Evolutionary conservation across 2,797 vertebrate genomes (phyloP).

Genomic region (Betta splendens): DNA sequence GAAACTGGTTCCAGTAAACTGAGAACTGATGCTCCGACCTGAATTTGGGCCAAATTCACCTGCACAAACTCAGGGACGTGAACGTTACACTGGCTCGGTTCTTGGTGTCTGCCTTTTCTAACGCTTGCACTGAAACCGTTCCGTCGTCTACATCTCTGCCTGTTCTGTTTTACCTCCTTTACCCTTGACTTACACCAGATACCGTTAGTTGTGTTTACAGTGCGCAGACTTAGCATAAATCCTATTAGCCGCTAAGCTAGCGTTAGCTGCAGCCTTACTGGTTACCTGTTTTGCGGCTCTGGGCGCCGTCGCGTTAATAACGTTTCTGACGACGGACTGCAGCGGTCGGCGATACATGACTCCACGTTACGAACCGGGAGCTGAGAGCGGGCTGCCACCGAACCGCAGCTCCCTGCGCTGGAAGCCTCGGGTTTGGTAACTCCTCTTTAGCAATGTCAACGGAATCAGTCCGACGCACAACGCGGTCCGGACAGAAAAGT

Average conservation of each 20-base stretch:
- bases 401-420: constrained; percentile 14
- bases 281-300: constrained; percentile 74
- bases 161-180: no score
- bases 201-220: no score
- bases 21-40: no score
- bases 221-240: background rate
- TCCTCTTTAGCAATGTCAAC: constrained; percentile 79
- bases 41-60: no score
- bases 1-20: no score
- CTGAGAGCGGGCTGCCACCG: constrained; percentile 44
- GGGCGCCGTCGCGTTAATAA: constrained; percentile 49
- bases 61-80: no score
- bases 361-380: constrained; percentile 31
- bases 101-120: no score
- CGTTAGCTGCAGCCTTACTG: background rate
- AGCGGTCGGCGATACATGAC: constrained; percentile 81
- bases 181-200: no score
- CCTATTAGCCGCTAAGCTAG: constrained; percentile 43
- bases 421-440: constrained; percentile 59
- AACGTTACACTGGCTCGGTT: no score
- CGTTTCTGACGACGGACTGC: constrained; percentile 64
- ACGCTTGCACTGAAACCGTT: no score
- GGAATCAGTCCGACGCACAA: constrained; percentile 60
- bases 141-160: no score
- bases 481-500: constrained; percentile 49